Conservation (phyloP, 1,140 invertebrate genomes). For the Anastatus disparis region DNA sequence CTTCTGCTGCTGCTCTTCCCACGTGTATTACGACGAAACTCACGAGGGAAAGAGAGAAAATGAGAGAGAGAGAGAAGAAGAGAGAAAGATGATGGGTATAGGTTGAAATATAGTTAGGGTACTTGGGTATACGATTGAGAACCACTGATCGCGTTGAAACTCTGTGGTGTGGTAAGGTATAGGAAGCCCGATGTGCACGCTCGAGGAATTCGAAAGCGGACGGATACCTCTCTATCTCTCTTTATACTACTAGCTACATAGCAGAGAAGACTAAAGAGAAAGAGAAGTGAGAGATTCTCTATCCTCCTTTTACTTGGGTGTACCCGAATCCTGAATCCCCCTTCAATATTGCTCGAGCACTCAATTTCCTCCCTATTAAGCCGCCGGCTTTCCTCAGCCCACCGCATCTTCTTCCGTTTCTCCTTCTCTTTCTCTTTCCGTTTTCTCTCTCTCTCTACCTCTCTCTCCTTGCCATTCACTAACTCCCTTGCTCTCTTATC, state of each 20-base stretch:
- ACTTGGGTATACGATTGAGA: constrained; percentile 48
- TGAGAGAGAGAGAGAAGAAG: neutral
- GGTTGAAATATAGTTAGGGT: constrained; percentile 23
- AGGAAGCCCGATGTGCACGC: constrained; percentile 58
- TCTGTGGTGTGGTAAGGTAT: constrained; percentile 31
- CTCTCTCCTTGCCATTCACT: neutral
- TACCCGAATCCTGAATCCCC: constrained; percentile 64
- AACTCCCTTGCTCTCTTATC: constrained; percentile 17
- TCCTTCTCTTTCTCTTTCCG: constrained; percentile 36
- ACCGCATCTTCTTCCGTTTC: constrained; percentile 41
- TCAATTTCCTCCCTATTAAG: constrained; percentile 69
- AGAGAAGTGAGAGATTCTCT: constrained; percentile 32
- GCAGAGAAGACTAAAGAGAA: neutral
- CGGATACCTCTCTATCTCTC: constrained; percentile 54
- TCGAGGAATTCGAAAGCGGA: constrained; percentile 61
- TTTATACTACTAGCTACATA: neutral
- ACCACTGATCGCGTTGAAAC: constrained; percentile 47
- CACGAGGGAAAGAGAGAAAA: neutral
- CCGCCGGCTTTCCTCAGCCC: constrained; percentile 59
- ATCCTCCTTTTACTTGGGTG: constrained; percentile 38
- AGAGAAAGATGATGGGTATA: neutral
- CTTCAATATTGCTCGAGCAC: constrained; percentile 67
- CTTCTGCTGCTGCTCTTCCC: too few relatives aligned
- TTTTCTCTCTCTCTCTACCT: constrained; percentile 37
- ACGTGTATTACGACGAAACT: constrained; percentile 43